Percentiles rank a stretch among this genome's conserved stretches.
Evolutionary conservation across 1,140 invertebrate species (phyloP).

Genomic region (Penaeus vannamei): DNA sequence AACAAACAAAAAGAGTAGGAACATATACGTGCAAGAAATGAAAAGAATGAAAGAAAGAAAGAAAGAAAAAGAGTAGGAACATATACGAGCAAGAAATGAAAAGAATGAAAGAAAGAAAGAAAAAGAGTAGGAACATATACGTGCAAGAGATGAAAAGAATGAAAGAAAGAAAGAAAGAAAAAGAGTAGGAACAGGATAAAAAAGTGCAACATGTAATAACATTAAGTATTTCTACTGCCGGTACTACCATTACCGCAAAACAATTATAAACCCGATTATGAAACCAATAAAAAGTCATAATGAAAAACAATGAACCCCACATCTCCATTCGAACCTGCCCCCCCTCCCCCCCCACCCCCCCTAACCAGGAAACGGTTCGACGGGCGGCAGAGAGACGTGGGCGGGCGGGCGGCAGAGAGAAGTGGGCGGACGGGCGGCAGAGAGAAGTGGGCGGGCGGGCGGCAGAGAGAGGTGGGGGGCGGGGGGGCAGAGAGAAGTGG

Average conservation of each 20-base stretch:
- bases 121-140: neutral
- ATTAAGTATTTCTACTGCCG: too few species aligned
- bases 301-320: too few species aligned
- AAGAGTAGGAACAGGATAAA: too few species aligned
- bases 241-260: too few species aligned
- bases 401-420: conserved; percentile 38
- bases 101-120: neutral
- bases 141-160: neutral
- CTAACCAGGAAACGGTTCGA: neutral
- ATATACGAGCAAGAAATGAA: neutral
- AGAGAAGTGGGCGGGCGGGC: neutral
- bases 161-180: neutral
- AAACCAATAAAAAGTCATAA: too few species aligned
- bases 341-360: neutral
- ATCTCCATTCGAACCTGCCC: too few species aligned
- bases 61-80: neutral
- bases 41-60: neutral
- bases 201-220: too few species aligned
- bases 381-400: neutral
- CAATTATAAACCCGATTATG: too few species aligned
- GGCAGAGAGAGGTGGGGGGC: too few species aligned
- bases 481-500: too few species aligned
- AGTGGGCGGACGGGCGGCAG: neutral
- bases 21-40: too few species aligned
- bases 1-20: too few species aligned